Evolutionary conservation across 2,113 vertebrate species (phyloP).

Genomic region (Spea bombifrons): DNA sequence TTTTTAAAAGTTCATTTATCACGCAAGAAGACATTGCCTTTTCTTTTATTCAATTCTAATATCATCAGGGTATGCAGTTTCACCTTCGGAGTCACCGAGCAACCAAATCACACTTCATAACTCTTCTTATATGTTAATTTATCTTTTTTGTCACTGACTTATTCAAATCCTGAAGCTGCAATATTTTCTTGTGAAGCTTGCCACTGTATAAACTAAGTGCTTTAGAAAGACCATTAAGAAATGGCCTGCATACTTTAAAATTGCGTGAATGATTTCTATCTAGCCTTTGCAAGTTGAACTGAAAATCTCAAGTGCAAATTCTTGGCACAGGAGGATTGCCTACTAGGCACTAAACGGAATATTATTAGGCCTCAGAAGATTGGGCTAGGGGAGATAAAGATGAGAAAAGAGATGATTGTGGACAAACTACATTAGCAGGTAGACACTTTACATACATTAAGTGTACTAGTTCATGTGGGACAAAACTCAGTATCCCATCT

Average conservation of each 20-base stretch:
- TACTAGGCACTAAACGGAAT: no score
- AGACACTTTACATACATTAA: no score
- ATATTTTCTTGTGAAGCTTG: neutral
- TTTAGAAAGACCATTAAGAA: neutral
- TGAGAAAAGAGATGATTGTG: no score
- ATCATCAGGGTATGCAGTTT: constrained; percentile 22
- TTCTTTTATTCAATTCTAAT: constrained; percentile 59
- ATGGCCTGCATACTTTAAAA: neutral
- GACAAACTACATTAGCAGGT: no score
- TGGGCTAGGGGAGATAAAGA: no score
- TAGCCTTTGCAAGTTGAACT: neutral
- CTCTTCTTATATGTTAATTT: neutral
- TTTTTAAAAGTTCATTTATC: constrained; percentile 60
- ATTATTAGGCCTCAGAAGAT: no score
- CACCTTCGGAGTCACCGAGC: constrained; percentile 50
- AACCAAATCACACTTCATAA: constrained; percentile 60
- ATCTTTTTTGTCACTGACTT: constrained; percentile 12
- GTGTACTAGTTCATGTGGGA: no score
- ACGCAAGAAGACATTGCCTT: constrained; percentile 49
- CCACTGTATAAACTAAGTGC: neutral
- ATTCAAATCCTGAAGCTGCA: constrained; percentile 19
- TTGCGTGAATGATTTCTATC: neutral
- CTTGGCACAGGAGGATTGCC: neutral
- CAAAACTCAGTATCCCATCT: no score
- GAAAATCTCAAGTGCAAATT: neutral